Conservation (phyloP, 2,888 invertebrate species). For the Lasioglossum zephyrum region DNA sequence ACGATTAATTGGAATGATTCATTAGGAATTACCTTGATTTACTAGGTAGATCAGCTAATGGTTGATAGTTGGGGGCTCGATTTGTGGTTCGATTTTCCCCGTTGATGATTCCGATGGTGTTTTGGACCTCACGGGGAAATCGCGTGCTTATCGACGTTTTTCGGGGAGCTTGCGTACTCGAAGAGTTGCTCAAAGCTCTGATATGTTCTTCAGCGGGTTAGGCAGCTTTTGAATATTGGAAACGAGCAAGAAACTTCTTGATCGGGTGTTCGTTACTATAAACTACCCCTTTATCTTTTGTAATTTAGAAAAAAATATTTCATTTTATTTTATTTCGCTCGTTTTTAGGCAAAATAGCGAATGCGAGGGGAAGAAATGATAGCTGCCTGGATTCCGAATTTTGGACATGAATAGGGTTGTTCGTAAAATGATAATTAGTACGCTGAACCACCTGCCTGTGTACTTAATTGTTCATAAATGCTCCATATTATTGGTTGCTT, state of each 20-base stretch:
- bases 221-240: constrained; percentile 47
- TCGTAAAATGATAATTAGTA: not conserved
- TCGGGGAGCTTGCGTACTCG: constrained; percentile 78
- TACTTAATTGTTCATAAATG: not conserved
- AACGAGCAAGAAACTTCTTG: not conserved
- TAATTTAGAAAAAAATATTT: not conserved
- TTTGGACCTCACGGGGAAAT: constrained; percentile 35
- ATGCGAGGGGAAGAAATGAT: not conserved
- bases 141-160: constrained; percentile 82
- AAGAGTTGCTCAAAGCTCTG: constrained; percentile 74
- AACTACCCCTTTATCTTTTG: not conserved
- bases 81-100: constrained; percentile 15
- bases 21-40: constrained; percentile 47
- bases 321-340: not conserved
- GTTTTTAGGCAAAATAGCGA: not conserved
- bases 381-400: not conserved
- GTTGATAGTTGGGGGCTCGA: constrained; percentile 16
- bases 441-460: not conserved
- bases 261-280: not conserved
- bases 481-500: not conserved
- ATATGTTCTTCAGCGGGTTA: constrained; percentile 58
- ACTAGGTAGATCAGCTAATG: not conserved
- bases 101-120: constrained; percentile 32
- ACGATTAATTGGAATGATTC: constrained; percentile 3
- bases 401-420: not conserved